A percentile compares a stretch with the other conserved stretches of the same genome.
These are phyloP conservation scores for Halyomorpha halys DNA, from an alignment of 1,140 invertebrate genomes.

Conservation along the genomic window DNA sequence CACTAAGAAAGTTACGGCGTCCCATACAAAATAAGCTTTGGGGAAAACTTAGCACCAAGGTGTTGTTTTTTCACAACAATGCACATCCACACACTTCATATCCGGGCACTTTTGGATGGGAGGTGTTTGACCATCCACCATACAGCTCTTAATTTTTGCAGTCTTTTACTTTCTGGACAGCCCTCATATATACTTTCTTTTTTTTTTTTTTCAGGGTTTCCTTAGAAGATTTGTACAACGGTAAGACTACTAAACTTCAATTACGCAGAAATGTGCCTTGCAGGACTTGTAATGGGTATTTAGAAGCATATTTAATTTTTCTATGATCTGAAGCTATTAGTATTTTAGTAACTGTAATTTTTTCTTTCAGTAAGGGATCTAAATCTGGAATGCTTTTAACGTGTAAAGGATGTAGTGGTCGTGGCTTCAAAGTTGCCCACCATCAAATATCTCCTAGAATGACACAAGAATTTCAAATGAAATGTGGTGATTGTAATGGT, in stretches of 20 bases:
- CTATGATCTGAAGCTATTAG: no score
- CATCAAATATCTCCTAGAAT: conserved; percentile 66
- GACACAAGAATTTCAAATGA: conserved; percentile 70
- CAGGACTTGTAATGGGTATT: conserved; percentile 62
- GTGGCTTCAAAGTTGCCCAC: conserved; percentile 58
- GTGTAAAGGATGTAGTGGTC: conserved; percentile 67
- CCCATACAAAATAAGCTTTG: no score
- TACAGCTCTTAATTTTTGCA: no score
- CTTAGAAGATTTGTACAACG: conserved; percentile 86
- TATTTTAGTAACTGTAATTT: background rate
- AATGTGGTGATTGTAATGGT: conserved; percentile 57
- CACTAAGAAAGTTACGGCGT: no score
- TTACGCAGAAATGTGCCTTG: conserved; percentile 82
- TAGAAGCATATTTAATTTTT: background rate
- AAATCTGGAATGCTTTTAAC: conserved; percentile 59
- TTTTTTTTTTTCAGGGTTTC: conserved; percentile 48
- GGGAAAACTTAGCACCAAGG: no score
- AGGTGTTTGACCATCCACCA: no score
- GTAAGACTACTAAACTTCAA: conserved; percentile 70
- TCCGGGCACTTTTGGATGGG: no score
- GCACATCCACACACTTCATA: no score
- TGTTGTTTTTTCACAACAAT: no score
- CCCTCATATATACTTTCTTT: background rate
- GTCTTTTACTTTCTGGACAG: no score
- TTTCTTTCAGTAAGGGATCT: conserved; percentile 47